Base-by-base conservation (phyloP, 2,797 vertebrate species). In the Squalus acanthias region DNA sequence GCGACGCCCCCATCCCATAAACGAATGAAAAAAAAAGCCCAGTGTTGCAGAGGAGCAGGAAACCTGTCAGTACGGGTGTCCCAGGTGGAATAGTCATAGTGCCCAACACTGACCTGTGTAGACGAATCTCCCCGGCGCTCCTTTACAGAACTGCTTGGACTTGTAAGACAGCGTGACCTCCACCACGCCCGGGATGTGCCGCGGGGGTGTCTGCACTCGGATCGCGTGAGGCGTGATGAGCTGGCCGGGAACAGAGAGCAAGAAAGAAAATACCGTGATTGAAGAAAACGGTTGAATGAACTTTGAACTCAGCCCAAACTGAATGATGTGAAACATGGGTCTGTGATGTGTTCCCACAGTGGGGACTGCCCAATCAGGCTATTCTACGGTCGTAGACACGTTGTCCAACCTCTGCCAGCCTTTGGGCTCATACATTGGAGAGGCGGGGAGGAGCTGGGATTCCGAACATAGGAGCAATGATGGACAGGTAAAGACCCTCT, bases 121-220 rank as follows among this genome's bases (percentile, higher is more conserved):
- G 96, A 99, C 98, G 79, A 99, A 99, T 96, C 99, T 98, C 0
- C 99, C 99, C 0, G 99, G 99, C 0, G 99, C 98, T 96, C 99
- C 99, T 97, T 99, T 99, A 98, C 99, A 99, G 98, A 99, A 99
- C 97, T 99, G 99, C 97, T 99, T 99, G 97, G 99, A 99, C 96
- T 99, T 99, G 98, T 99, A 99, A 97, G 99, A 99, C 65, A 99
- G 98, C 17, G 99, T 99, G 97, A 99, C 99, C 97, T 99, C 99
- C 97, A 99, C 99, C 8, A 99, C 99, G 4, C 99, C 99, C 0
- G 99, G 99, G 97, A 99, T 99, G 98, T 99, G 99, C 17, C 99
- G 98, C 0, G 99, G 99, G 0, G 99, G 99, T 0, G 99, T 99
- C 98, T 99, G 99, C 96, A 99, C 99, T 96, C 99, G 98, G 97